Conservation (phyloP, 2,888 invertebrate genomes). For the Sesia bembeciformis region DNA sequence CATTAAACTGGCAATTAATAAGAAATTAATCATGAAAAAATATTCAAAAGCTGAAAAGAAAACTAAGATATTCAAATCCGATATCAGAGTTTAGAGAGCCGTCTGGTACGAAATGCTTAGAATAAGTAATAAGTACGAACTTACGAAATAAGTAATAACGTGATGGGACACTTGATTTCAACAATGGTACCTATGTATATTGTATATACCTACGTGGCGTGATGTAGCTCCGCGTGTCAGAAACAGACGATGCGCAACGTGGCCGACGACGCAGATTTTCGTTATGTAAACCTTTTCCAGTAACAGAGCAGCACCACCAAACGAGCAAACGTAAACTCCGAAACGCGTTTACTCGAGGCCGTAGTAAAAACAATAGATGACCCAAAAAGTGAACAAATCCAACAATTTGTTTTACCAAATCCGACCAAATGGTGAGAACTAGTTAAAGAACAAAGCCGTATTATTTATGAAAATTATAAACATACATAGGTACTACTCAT, state of each 20-base stretch:
- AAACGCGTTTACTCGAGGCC: constrained; percentile 16
- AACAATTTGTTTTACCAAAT: constrained; percentile 16
- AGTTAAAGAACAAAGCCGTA: constrained; percentile 10
- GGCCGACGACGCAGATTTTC: constrained; percentile 28
- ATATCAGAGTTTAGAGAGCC: too few species aligned
- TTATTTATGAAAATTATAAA: neutral
- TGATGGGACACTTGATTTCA: too few species aligned
- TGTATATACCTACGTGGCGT: too few species aligned
- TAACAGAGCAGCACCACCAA: constrained; percentile 5
- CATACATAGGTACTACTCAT: neutral
- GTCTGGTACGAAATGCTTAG: too few species aligned
- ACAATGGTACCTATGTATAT: too few species aligned
- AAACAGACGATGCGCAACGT: constrained; percentile 7
- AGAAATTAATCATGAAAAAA: too few species aligned
- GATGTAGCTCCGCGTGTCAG: too few species aligned
- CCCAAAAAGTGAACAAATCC: constrained; percentile 18
- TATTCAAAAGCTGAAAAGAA: too few species aligned
- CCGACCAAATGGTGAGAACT: neutral
- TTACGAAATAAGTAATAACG: too few species aligned
- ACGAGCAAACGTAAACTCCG: constrained; percentile 11
- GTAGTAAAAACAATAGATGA: constrained; percentile 25
- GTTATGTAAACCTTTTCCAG: constrained; percentile 30
- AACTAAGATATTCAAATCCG: too few species aligned
- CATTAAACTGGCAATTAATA: too few species aligned
- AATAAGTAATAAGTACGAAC: too few species aligned